Percentiles rank a stretch among this genome's conserved stretches.
Evolutionary conservation across 1,140 invertebrate genomes (phyloP).

Genomic region (Dryas iulia): DNA sequence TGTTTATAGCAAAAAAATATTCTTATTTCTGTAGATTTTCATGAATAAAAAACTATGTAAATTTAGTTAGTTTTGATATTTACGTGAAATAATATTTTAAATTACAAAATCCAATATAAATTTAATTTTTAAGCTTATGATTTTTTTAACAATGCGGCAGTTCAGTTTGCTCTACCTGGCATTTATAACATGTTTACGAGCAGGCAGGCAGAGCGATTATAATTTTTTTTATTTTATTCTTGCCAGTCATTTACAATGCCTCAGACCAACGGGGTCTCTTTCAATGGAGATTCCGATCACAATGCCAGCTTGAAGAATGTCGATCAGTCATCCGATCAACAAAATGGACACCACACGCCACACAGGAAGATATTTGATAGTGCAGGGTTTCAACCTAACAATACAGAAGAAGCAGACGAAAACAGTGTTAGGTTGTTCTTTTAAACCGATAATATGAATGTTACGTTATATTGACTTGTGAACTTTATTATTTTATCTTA

Average conservation of each 20-base stretch:
- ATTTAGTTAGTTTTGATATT: too few relatives aligned
- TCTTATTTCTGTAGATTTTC: background rate
- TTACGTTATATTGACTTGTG: background rate
- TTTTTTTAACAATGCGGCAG: background rate
- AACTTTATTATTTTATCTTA: background rate
- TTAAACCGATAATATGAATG: background rate
- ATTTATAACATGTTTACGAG: background rate
- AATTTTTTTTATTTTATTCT: constrained; percentile 18
- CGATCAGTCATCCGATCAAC: constrained; percentile 24
- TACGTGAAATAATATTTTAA: too few relatives aligned
- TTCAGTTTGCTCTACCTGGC: background rate
- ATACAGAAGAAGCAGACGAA: constrained; percentile 27
- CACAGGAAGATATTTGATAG: constrained; percentile 51
- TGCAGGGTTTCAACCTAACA: constrained; percentile 33
- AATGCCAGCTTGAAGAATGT: constrained; percentile 15
- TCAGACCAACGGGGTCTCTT: constrained; percentile 5
- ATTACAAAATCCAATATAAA: too few relatives aligned
- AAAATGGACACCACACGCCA: constrained; percentile 40
- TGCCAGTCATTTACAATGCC: constrained; percentile 19
- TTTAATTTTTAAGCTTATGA: too few relatives aligned
- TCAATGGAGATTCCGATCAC: constrained; percentile 12
- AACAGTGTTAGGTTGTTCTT: constrained; percentile 49
- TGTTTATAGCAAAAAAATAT: background rate
- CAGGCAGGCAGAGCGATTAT: background rate
- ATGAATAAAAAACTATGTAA: too few relatives aligned